A percentile compares a stretch with the other conserved stretches of the same genome.
Evolutionary conservation across 92 coral and sea anemone genomes (phyloP).

Genomic region (Zoanthus sansibaricus): DNA sequence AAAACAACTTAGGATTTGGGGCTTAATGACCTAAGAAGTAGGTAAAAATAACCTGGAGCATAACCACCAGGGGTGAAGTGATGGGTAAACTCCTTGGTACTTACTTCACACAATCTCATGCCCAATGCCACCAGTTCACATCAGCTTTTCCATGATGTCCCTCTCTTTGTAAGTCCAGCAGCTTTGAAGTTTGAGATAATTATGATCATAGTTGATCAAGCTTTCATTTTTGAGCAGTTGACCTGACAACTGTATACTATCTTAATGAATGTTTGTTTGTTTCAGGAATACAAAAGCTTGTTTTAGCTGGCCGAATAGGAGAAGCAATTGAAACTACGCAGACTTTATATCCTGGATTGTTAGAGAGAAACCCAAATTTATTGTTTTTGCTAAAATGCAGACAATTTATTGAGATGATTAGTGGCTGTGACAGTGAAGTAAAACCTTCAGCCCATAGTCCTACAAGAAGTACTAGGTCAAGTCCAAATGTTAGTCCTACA

Average conservation of each 20-base stretch:
- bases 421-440: conserved; percentile 96
- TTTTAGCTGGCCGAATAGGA: conserved; percentile 96
- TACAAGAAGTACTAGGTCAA: conserved; percentile 78
- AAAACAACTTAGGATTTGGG: too few relatives aligned
- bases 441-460: conserved; percentile 98
- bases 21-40: too few relatives aligned
- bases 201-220: too few relatives aligned
- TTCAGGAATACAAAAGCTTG: conserved; percentile 96
- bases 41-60: too few relatives aligned
- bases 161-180: too few relatives aligned
- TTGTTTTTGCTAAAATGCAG: conserved; percentile 94
- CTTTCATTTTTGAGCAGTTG: too few relatives aligned
- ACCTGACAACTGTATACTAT: background rate
- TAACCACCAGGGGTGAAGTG: too few relatives aligned
- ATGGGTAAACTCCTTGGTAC: too few relatives aligned
- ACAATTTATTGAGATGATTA: conserved; percentile 99
- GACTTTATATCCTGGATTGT: conserved; percentile 93
- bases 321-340: conserved; percentile 99
- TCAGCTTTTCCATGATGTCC: too few relatives aligned
- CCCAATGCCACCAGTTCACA: too few relatives aligned
- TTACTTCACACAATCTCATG: too few relatives aligned
- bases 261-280: background rate
- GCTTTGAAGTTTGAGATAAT: too few relatives aligned
- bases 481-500: conserved; percentile 98
- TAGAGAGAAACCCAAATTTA: conserved; percentile 95